Percentiles rank a stretch among this genome's conserved stretches.
Evolutionary conservation across 2,797 vertebrate genomes (phyloP).

Genomic region (Hippopotamyrus pictus): DNA sequence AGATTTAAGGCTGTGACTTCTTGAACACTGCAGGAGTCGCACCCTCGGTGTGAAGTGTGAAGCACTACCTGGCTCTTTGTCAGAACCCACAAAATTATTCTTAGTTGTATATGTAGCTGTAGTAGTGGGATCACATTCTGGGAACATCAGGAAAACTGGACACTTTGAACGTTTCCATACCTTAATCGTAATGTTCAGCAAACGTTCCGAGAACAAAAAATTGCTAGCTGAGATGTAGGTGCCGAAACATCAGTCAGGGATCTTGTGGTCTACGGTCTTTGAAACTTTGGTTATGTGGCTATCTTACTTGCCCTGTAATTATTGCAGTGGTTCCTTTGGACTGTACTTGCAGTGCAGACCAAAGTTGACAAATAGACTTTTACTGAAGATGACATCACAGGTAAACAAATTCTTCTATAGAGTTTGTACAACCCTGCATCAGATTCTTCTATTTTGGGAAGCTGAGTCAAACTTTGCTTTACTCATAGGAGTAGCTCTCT

Average conservation of each 20-base stretch:
- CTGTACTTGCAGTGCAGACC: background rate
- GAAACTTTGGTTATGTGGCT: background rate
- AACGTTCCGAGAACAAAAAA: background rate
- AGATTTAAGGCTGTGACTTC: background rate
- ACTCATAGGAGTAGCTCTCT: background rate
- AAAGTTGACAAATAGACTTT: background rate
- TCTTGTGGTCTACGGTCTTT: background rate
- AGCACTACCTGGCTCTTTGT: background rate
- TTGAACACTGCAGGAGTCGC: background rate
- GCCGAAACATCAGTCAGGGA: background rate
- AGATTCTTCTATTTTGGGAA: background rate
- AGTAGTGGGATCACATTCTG: background rate
- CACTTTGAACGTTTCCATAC: background rate
- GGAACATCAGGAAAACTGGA: background rate
- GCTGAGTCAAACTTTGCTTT: background rate
- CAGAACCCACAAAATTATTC: background rate
- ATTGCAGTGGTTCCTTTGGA: background rate
- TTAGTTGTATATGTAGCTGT: background rate
- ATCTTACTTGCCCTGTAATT: background rate
- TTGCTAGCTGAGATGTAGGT: background rate
- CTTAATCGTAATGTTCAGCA: background rate
- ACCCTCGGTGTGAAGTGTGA: background rate
- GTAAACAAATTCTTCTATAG: background rate
- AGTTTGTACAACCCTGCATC: background rate
- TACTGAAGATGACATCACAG: conserved; percentile 4